These are phyloP conservation scores for Orientallactaga bullata DNA, from an alignment of 2,113 vertebrate genomes.

Conservation along the genomic window DNA sequence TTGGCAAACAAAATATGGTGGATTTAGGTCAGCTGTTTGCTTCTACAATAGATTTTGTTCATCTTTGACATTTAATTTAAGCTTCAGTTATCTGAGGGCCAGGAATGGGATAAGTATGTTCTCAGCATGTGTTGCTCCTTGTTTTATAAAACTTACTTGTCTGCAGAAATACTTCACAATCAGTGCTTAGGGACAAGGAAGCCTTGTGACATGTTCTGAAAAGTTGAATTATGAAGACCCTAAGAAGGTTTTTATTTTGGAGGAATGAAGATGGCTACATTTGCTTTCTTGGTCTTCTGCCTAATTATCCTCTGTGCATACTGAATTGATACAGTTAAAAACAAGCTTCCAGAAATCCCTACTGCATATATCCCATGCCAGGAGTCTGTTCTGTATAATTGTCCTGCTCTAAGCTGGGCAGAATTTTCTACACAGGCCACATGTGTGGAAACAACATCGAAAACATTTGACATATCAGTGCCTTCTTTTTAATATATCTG, in stretches of 20 bases:
- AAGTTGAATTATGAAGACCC: constrained; percentile 72
- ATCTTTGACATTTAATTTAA: constrained; percentile 58
- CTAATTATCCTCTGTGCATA: constrained; percentile 42
- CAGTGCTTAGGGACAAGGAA: constrained; percentile 52
- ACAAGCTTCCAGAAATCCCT: constrained; percentile 69
- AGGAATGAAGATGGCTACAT: constrained; percentile 69
- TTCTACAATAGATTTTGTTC: background rate
- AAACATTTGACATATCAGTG: constrained; percentile 73
- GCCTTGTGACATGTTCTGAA: background rate
- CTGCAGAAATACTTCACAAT: constrained; percentile 1
- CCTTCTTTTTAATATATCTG: constrained; percentile 83
- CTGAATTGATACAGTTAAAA: constrained; percentile 37
- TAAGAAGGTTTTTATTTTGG: constrained; percentile 59
- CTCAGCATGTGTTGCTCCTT: background rate
- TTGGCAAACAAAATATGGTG: constrained; percentile 37
- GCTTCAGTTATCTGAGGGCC: constrained; percentile 48
- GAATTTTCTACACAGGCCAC: constrained; percentile 6
- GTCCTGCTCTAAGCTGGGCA: background rate
- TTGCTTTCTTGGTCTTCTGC: constrained; percentile 67
- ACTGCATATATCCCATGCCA: background rate
- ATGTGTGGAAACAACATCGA: background rate
- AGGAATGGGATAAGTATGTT: background rate
- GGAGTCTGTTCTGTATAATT: constrained; percentile 45
- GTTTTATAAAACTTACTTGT: constrained; percentile 3
- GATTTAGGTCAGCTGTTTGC: constrained; percentile 67